Base-by-base conservation (phyloP, 2,888 invertebrate species). In the Leptopilina syphax region DNA sequence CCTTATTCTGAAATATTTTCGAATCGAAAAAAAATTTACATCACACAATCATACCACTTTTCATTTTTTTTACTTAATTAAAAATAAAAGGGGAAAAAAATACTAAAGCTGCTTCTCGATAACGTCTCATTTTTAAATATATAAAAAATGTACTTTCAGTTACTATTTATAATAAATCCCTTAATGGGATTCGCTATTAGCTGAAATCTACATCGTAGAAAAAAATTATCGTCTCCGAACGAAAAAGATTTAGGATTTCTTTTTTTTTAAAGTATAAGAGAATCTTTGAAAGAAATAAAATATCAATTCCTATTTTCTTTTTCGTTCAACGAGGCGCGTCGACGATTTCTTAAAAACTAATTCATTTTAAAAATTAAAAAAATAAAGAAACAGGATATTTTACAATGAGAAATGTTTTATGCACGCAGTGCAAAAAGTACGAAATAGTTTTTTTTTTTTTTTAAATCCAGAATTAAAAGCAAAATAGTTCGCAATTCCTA, bases 171-270 rank as follows among this genome's bases (percentile, higher is more conserved):
- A 24, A 34, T 24, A n/a, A 27, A 57, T 34, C 73, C 57, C 57
- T 50, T 57, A 73, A 57, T 73, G 41, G 57, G 57, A 73, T 73
- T 65, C 79, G 3, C 78, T 85, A 84, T 70, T 81, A 78, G 83
- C 81, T 85, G 84, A 77, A 77, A 76, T 77, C 79, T 83, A 85
- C 70, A 24, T 82, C 84, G 84, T 88, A 87, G 85, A 88, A 88
- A 88, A 88, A 88, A 87, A 84, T 84, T 85, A 57, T 73, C 57
- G 34, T n/a, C 57, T 73, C 73, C 3, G n/a, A 34, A 1, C 41
- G 57, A 73, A 41, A 73, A 60, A 73, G 34, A 24, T 24, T n/a
- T n/a, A 34, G 6, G 3, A 73, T n/a, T 27, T n/a, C 18, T 44
- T 44, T 44, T 44, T 44, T 44, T 44, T 7, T 44, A 8, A 8